A percentile compares a stretch with the other conserved stretches of the same genome.
Evolutionary conservation across 2,888 invertebrate species (phyloP).

Genomic region (Rotaria macrura): DNA sequence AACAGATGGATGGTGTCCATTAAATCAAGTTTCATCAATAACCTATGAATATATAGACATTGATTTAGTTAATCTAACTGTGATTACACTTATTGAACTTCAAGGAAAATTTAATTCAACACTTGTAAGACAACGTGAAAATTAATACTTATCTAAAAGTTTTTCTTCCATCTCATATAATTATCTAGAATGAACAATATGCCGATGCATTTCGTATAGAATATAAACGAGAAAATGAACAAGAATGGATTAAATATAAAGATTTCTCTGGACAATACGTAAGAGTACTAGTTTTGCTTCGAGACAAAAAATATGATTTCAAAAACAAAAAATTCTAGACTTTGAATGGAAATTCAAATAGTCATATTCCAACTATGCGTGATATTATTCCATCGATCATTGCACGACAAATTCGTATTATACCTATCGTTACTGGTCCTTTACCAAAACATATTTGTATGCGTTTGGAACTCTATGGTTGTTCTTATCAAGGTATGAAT

Average conservation of each 20-base stretch:
- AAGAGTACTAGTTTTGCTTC: constrained; percentile 36
- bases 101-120: constrained; percentile 86
- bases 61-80: constrained; percentile 65
- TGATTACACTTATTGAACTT: constrained; percentile 72
- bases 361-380: constrained; percentile 68
- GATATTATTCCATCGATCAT: constrained; percentile 69
- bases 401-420: constrained; percentile 70
- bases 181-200: constrained; percentile 47
- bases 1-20: constrained; percentile 78
- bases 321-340: constrained; percentile 56
- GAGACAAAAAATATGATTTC: background rate
- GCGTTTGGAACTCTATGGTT: constrained; percentile 79
- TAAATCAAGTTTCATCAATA: constrained; percentile 60
- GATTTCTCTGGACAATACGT: constrained; percentile 66
- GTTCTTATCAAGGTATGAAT: constrained; percentile 66
- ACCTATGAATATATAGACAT: constrained; percentile 69
- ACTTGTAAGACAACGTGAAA: constrained; percentile 42
- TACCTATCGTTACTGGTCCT: constrained; percentile 70
- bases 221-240: constrained; percentile 52
- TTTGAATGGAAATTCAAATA: constrained; percentile 71
- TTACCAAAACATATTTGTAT: constrained; percentile 68
- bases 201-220: constrained; percentile 71
- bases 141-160: too few species aligned
- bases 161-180: background rate
- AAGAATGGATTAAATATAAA: constrained; percentile 58